These are phyloP conservation scores for Drosophila lini DNA, from an alignment of 1,140 invertebrate genomes.

Conservation along the genomic window DNA sequence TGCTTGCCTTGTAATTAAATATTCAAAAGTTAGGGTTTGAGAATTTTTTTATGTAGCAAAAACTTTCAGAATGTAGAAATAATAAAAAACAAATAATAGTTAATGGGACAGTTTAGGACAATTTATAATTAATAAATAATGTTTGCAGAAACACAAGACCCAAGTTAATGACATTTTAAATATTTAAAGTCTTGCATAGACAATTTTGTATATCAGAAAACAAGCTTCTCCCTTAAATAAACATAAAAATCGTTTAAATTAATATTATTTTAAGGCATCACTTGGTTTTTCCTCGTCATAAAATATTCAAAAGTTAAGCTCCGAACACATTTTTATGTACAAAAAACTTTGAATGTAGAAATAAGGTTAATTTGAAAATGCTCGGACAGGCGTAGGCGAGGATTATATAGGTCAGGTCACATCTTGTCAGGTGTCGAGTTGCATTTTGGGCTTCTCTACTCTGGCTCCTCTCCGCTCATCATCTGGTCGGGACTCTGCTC, in stretches of 20 bases:
- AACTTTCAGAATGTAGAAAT: too few relatives aligned
- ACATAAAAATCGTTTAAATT: background rate
- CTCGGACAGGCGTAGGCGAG: slow-evolving; percentile 13
- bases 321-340: background rate
- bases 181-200: background rate
- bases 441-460: slow-evolving; percentile 20
- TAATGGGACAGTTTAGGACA: background rate
- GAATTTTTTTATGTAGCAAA: too few relatives aligned
- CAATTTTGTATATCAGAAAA: background rate
- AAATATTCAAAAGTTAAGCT: background rate
- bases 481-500: slow-evolving; percentile 18
- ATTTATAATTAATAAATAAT: background rate
- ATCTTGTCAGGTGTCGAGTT: slow-evolving; percentile 37
- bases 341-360: background rate
- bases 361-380: slow-evolving; percentile 13
- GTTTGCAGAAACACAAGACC: background rate
- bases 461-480: slow-evolving; percentile 12
- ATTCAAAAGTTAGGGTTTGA: too few relatives aligned
- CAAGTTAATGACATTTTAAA: background rate
- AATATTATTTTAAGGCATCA: background rate
- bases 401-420: slow-evolving; percentile 52
- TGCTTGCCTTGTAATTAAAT: too few relatives aligned
- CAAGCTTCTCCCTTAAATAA: background rate
- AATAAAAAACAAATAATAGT: background rate
- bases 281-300: background rate